Conservation (phyloP, 2,888 invertebrate species). For the Drosophila merina region DNA sequence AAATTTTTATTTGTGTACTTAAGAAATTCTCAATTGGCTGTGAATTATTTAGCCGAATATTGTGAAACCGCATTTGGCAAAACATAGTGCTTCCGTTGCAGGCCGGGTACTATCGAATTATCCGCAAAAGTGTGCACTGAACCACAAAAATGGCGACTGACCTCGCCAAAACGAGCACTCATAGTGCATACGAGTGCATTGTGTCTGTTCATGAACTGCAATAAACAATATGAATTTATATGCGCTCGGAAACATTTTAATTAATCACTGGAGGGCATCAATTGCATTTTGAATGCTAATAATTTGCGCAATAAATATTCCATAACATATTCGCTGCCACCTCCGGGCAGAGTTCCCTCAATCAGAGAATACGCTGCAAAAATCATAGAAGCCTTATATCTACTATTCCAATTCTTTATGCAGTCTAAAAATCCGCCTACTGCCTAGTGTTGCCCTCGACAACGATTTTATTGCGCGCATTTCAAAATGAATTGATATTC, state of each 20-base stretch:
- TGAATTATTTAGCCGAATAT: slow-evolving; percentile 7
- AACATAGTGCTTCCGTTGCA: neutral
- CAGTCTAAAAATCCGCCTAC: slow-evolving; percentile 1
- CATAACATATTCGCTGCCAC: slow-evolving; percentile 39
- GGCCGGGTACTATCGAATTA: slow-evolving; percentile 8
- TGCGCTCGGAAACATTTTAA: slow-evolving; percentile 77
- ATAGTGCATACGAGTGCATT: slow-evolving; percentile 14
- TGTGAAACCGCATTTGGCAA: slow-evolving; percentile 18
- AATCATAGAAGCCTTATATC: slow-evolving; percentile 20
- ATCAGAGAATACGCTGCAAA: neutral
- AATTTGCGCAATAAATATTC: slow-evolving; percentile 86
- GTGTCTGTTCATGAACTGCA: slow-evolving; percentile 45
- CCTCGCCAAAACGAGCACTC: slow-evolving; percentile 29
- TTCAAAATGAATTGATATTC: slow-evolving; percentile 75
- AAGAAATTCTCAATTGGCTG: neutral
- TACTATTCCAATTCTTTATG: slow-evolving; percentile 7
- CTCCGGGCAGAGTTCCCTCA: slow-evolving; percentile 10
- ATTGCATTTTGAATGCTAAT: slow-evolving; percentile 89
- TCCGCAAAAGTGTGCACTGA: slow-evolving; percentile 16
- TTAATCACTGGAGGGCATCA: slow-evolving; percentile 84
- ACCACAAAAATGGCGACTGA: slow-evolving; percentile 50
- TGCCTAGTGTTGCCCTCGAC: neutral
- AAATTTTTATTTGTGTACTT: no score
- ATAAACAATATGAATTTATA: slow-evolving; percentile 78
- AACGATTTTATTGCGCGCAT: slow-evolving; percentile 40